Evolutionary conservation across 1,140 invertebrate genomes (phyloP).

Genomic region (Mya arenaria): DNA sequence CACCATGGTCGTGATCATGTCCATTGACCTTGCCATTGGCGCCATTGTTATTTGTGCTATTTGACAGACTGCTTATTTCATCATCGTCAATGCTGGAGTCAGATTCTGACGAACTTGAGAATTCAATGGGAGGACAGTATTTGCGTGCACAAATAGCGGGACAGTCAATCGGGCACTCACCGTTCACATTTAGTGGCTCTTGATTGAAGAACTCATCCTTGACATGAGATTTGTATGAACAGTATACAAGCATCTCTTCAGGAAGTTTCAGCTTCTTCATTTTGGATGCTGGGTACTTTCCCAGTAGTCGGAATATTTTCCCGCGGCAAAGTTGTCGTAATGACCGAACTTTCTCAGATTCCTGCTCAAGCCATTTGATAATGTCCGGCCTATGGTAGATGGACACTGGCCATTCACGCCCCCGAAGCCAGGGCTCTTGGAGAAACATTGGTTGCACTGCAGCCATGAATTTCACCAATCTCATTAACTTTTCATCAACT

Average conservation of each 20-base stretch:
- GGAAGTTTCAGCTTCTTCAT: slow-evolving; percentile 65
- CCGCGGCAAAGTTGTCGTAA: slow-evolving; percentile 68
- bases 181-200: slow-evolving; percentile 54
- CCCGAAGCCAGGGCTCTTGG: slow-evolving; percentile 70
- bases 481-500: slow-evolving; percentile 69
- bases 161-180: slow-evolving; percentile 74
- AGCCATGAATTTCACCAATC: slow-evolving; percentile 67
- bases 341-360: slow-evolving; percentile 57
- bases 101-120: slow-evolving; percentile 67
- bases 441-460: slow-evolving; percentile 69
- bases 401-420: slow-evolving; percentile 69
- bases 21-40: neutral
- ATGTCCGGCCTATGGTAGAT: slow-evolving; percentile 69
- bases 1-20: slow-evolving; percentile 7
- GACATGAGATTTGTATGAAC: slow-evolving; percentile 67
- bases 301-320: slow-evolving; percentile 64
- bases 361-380: slow-evolving; percentile 64
- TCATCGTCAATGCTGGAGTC: slow-evolving; percentile 55
- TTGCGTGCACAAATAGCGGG: slow-evolving; percentile 61
- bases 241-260: slow-evolving; percentile 64
- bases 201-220: slow-evolving; percentile 69
- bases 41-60: neutral
- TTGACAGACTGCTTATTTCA: slow-evolving; percentile 10
- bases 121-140: slow-evolving; percentile 68
- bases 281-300: slow-evolving; percentile 65